Evolutionary conservation across 2,113 vertebrate species (phyloP).

Genomic region (Thunnus maccoyii): DNA sequence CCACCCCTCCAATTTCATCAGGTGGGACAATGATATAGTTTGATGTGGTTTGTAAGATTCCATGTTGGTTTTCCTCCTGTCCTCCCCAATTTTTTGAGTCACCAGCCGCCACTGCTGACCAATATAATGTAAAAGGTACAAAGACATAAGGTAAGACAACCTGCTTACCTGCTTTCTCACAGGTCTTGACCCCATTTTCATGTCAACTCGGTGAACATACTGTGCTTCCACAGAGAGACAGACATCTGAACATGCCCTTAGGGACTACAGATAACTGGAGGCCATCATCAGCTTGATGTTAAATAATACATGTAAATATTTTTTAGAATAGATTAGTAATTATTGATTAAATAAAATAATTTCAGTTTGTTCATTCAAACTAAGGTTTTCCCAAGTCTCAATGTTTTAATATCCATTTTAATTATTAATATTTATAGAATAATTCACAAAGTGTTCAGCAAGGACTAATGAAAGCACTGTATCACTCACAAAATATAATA

Average conservation of each 20-base stretch:
- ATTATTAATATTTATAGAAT: constrained; percentile 32
- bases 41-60: no score
- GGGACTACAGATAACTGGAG: no score
- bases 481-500: no score
- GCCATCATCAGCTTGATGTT: neutral
- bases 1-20: no score
- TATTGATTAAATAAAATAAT: neutral
- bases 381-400: neutral
- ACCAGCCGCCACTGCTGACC: no score
- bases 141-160: neutral
- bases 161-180: neutral
- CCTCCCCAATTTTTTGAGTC: no score
- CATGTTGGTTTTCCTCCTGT: no score
- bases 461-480: neutral
- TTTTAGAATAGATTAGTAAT: no score
- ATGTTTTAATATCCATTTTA: neutral
- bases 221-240: neutral
- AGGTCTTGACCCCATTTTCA: neutral
- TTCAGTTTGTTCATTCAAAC: no score
- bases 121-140: no score
- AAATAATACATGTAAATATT: neutral
- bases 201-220: neutral
- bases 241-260: no score
- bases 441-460: neutral
- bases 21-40: no score